Percentiles rank a stretch among this genome's conserved stretches.
phyloP scores from a whole-genome alignment of 2,888 invertebrate species.

The Coelinius sp. region DNA sequence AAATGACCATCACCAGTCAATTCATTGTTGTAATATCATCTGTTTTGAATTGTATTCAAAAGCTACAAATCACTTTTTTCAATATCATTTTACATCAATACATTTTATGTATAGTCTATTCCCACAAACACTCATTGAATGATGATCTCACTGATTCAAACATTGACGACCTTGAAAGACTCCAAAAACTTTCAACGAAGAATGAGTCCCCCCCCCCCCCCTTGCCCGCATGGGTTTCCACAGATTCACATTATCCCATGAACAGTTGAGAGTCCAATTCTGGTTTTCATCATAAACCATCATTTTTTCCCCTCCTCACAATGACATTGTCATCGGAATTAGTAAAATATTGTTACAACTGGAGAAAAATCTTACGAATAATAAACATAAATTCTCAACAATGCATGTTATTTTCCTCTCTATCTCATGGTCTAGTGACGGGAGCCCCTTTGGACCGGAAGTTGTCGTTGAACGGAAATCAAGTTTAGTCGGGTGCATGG shows the following conservation, averaged over 20 bases:
- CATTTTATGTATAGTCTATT: too few relatives aligned
- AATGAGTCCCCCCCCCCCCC: too few relatives aligned
- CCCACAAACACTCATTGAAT: neutral
- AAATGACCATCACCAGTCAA: conserved; percentile 4
- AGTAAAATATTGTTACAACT: neutral
- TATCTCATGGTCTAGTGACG: conserved; percentile 41
- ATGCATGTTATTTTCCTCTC: conserved; percentile 14
- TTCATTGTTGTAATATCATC: neutral
- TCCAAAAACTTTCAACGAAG: neutral
- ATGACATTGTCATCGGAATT: neutral
- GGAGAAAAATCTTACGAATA: neutral
- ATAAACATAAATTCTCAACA: neutral
- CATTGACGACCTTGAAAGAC: neutral
- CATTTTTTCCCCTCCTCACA: neutral
- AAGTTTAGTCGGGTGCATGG: conserved; percentile 59
- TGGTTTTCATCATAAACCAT: neutral
- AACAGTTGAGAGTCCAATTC: neutral
- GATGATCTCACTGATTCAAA: neutral
- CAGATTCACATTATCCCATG: neutral
- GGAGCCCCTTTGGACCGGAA: conserved; percentile 61
- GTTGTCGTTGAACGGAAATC: conserved; percentile 62
- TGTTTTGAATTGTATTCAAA: neutral
- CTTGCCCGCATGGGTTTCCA: neutral
- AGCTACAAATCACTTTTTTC: neutral
- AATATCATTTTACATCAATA: neutral